A percentile compares a stretch with the other conserved stretches of the same genome.
phyloP scores from a whole-genome alignment of 2,113 vertebrate species.

The Mesocricetus auratus region DNA sequence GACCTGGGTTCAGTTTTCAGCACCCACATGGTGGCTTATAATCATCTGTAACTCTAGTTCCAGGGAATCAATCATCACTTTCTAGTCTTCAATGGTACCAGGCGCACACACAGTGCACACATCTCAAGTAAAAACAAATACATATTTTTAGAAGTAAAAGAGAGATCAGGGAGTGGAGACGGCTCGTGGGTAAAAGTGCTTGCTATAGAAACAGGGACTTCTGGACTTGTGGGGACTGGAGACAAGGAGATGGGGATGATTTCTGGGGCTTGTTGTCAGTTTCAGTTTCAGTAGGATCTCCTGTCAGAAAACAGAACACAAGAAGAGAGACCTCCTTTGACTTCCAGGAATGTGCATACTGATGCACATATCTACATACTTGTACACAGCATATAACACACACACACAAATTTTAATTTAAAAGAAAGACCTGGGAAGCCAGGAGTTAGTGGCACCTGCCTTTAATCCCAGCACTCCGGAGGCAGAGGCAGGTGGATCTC shows the following conservation, averaged over 20 bases:
- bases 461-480: too few relatives aligned
- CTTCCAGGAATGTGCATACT: background rate
- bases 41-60: background rate
- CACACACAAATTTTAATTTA: background rate
- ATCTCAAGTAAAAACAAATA: background rate
- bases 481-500: too few relatives aligned
- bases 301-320: background rate
- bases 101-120: background rate
- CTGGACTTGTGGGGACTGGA: background rate
- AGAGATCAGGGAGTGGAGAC: background rate
- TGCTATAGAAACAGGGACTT: too few relatives aligned
- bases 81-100: background rate
- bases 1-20: background rate
- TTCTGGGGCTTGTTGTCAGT: background rate
- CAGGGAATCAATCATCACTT: background rate
- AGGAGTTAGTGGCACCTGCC: too few relatives aligned
- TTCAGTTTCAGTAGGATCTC: background rate
- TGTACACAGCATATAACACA: background rate
- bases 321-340: background rate
- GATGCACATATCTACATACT: background rate
- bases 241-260: background rate
- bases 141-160: background rate
- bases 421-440: too few relatives aligned
- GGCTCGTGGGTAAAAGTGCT: background rate
- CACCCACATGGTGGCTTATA: background rate